Conservation (phyloP, 2,888 invertebrate species). For the Rhingia rostrata region DNA sequence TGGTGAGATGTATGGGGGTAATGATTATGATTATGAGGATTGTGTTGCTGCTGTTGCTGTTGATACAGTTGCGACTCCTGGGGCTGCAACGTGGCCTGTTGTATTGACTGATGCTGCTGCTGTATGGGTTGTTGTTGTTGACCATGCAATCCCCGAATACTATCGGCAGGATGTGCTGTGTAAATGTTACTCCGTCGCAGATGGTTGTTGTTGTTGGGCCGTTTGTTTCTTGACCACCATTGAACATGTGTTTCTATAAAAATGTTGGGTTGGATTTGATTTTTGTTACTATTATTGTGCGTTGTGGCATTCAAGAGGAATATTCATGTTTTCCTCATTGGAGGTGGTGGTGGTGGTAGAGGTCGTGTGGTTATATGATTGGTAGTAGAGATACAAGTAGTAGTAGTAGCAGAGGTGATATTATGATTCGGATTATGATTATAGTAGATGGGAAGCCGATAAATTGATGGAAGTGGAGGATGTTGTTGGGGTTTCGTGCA, state of each 20-base stretch:
- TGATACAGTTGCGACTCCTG: conserved; percentile 75
- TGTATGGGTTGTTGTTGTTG: conserved; percentile 63
- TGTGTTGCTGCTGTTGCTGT: conserved; percentile 76
- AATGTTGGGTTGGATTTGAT: conserved; percentile 68
- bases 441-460: conserved; percentile 75
- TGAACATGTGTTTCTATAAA: conserved; percentile 82
- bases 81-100: conserved; percentile 57
- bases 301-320: conserved; percentile 66
- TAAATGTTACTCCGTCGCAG: conserved; percentile 82
- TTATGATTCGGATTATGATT: conserved; percentile 75
- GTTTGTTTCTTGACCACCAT: conserved; percentile 83
- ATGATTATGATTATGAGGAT: conserved; percentile 74
- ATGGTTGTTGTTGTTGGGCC: conserved; percentile 81
- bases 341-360: conserved; percentile 76
- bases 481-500: conserved; percentile 78
- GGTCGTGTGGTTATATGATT: conserved; percentile 74
- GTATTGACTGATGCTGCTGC: conserved; percentile 51
- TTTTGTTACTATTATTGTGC: conserved; percentile 70
- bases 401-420: conserved; percentile 73
- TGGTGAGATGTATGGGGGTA: conserved; percentile 77
- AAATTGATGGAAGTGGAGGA: conserved; percentile 76
- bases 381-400: conserved; percentile 74
- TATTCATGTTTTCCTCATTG: conserved; percentile 75
- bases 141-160: conserved; percentile 80
- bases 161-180: conserved; percentile 82